Evolutionary conservation across 2,888 invertebrate genomes (phyloP).

Genomic region (Alloscopus bannaensis): DNA sequence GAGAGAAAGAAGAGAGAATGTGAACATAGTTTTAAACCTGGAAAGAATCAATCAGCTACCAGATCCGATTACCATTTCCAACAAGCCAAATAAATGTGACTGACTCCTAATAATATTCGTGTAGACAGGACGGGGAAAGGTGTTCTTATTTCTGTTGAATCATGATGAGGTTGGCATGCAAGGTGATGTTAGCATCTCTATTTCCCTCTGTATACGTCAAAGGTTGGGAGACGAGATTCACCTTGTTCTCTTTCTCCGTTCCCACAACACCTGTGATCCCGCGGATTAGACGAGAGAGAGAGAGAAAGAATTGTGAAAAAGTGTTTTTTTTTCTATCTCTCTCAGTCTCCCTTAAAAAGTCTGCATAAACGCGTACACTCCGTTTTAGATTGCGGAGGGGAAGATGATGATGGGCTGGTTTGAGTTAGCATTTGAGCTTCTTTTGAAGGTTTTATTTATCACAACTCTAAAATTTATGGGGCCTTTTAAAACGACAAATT

Average conservation of each 20-base stretch:
- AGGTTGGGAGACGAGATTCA: slow-evolving; percentile 31
- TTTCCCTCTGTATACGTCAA: too few species aligned
- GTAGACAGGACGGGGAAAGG: too few species aligned
- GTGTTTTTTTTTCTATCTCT: neutral
- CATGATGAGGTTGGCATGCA: too few species aligned
- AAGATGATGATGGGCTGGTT: too few species aligned
- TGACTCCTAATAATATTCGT: too few species aligned
- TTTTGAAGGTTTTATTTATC: slow-evolving; percentile 36
- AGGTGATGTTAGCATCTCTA: too few species aligned
- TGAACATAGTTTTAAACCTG: slow-evolving; percentile 33
- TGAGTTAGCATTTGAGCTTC: slow-evolving; percentile 35
- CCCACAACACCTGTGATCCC: slow-evolving; percentile 62
- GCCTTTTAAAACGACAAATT: slow-evolving; percentile 21
- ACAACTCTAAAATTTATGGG: slow-evolving; percentile 27
- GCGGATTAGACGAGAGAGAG: slow-evolving; percentile 39
- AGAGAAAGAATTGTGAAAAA: slow-evolving; percentile 7
- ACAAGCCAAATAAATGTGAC: slow-evolving; percentile 17
- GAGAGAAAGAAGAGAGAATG: slow-evolving; percentile 7
- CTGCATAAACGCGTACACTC: too few species aligned
- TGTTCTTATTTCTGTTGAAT: too few species aligned
- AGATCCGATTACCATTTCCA: slow-evolving; percentile 68
- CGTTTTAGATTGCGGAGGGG: too few species aligned
- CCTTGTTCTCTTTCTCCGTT: slow-evolving; percentile 50
- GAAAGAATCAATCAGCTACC: slow-evolving; percentile 69
- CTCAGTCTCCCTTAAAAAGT: too few species aligned